Percentiles rank a stretch among this genome's conserved stretches.
These are phyloP conservation scores for Caenorhabditis uteleia DNA, from an alignment of 2,888 invertebrate genomes.

Conservation along the genomic window DNA sequence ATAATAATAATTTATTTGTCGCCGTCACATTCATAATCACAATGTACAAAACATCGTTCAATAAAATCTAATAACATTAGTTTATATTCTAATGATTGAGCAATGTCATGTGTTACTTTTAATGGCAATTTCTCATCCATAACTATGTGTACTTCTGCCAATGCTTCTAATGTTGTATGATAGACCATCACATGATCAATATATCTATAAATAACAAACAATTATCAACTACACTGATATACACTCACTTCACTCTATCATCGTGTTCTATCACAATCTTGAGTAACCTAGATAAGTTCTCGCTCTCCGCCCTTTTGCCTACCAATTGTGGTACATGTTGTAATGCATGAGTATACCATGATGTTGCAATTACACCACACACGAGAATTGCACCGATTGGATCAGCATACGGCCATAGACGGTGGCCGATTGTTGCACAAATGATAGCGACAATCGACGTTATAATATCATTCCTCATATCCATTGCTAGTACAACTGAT, in stretches of 20 bases:
- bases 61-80: constrained; percentile 67
- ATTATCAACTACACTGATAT: not conserved
- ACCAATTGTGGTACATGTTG: constrained; percentile 64
- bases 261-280: constrained; percentile 67
- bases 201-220: constrained; percentile 30
- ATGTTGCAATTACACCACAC: constrained; percentile 63
- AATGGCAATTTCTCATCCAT: constrained; percentile 71
- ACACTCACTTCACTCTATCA: constrained; percentile 56
- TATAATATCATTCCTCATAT: constrained; percentile 73
- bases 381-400: constrained; percentile 72
- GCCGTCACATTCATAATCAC: constrained; percentile 60
- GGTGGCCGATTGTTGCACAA: constrained; percentile 71
- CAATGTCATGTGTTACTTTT: constrained; percentile 71
- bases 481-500: constrained; percentile 69
- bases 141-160: constrained; percentile 70
- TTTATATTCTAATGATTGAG: constrained; percentile 69
- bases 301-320: constrained; percentile 62
- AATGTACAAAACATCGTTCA: constrained; percentile 57
- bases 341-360: constrained; percentile 66
- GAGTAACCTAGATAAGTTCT: constrained; percentile 61
- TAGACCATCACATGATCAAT: constrained; percentile 73
- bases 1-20: constrained; percentile 21
- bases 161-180: constrained; percentile 72
- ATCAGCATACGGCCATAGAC: constrained; percentile 71
- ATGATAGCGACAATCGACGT: constrained; percentile 71